A percentile compares a stretch with the other conserved stretches of the same genome.
phyloP scores from a whole-genome alignment of 2,797 vertebrate genomes.

The Tachyglossus aculeatus region DNA sequence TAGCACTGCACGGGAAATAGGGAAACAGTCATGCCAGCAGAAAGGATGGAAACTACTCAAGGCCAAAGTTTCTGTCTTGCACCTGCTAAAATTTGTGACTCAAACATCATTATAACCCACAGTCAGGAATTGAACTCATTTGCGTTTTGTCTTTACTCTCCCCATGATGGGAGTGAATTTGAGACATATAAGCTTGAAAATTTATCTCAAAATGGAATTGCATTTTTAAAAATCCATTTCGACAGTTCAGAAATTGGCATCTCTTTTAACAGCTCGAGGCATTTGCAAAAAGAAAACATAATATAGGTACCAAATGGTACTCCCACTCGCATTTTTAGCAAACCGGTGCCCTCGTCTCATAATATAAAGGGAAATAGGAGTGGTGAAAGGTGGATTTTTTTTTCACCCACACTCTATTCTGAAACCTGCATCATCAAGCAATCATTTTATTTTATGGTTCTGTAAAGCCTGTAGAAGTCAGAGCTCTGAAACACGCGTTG shows the following conservation, averaged over 20 bases:
- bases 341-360: not conserved
- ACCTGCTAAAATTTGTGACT: no score
- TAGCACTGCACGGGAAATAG: no score
- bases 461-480: conserved; percentile 70
- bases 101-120: no score
- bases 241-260: not conserved
- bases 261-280: not conserved
- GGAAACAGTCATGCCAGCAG: no score
- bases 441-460: conserved; percentile 66
- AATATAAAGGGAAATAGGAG: conserved; percentile 35
- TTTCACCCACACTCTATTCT: not conserved
- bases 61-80: no score
- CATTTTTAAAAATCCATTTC: no score
- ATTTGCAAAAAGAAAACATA: not conserved
- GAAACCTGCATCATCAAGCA: conserved; percentile 55
- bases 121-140: no score
- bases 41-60: no score
- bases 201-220: no score
- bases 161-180: no score
- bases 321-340: conserved; percentile 14
- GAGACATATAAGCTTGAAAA: no score
- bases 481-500: conserved; percentile 63
- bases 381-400: conserved; percentile 29
- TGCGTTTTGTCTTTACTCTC: no score
- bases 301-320: not conserved